Evolutionary conservation across 1,140 invertebrate species (phyloP).

Genomic region (Drosophila fuyamai): DNA sequence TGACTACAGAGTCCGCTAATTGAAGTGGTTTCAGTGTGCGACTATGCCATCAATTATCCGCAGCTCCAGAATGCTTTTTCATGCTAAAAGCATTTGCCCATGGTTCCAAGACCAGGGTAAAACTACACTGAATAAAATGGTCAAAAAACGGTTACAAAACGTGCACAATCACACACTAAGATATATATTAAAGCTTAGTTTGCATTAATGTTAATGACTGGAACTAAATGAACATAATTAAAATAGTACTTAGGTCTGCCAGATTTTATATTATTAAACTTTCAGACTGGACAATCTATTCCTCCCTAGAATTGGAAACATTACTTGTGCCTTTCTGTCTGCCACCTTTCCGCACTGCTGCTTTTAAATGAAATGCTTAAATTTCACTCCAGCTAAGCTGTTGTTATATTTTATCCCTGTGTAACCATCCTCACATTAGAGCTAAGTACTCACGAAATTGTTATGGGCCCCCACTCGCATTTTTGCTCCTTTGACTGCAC

Average conservation of each 20-base stretch:
- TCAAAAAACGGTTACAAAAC: too few relatives aligned
- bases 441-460: slow-evolving; percentile 62
- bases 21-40: slow-evolving; percentile 66
- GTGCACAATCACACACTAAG: too few relatives aligned
- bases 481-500: slow-evolving; percentile 8
- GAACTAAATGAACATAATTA: too few relatives aligned
- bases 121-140: slow-evolving; percentile 3
- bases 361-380: background rate
- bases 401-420: slow-evolving; percentile 4
- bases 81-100: slow-evolving; percentile 23
- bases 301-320: too few relatives aligned
- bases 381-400: too few relatives aligned
- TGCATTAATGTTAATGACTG: too few relatives aligned
- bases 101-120: slow-evolving; percentile 1
- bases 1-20: slow-evolving; percentile 56
- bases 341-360: too few relatives aligned
- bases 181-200: too few relatives aligned
- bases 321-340: too few relatives aligned
- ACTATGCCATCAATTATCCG: slow-evolving; percentile 69
- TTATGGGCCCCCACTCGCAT: slow-evolving; percentile 30
- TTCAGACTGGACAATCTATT: too few relatives aligned
- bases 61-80: slow-evolving; percentile 53
- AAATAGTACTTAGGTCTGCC: too few relatives aligned
- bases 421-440: slow-evolving; percentile 56
- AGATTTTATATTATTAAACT: too few relatives aligned